phyloP scores from a whole-genome alignment of 35 echinoderm and acorn worm species.

The Apostichopus japonicus region DNA sequence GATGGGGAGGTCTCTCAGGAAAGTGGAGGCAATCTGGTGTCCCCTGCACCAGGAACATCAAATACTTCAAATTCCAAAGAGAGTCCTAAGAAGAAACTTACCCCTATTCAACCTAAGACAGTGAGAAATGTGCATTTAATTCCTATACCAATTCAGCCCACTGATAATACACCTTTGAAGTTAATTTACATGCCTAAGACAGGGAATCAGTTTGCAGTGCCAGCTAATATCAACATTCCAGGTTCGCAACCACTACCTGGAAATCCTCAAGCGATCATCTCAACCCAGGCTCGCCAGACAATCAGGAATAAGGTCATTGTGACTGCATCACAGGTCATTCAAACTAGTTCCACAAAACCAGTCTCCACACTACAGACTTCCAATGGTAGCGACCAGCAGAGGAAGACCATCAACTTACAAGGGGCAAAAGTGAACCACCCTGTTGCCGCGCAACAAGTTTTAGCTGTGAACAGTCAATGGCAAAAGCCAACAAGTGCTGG shows the following conservation, averaged over 20 bases:
- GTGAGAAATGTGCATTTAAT: constrained; percentile 56
- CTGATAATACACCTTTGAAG: constrained; percentile 52
- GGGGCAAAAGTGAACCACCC: constrained; percentile 32
- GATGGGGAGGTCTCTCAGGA: background rate
- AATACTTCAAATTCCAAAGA: constrained; percentile 67
- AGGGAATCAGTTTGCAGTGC: constrained; percentile 14
- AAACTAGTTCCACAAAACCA: background rate
- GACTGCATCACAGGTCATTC: constrained; percentile 16
- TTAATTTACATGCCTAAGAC: constrained; percentile 48
- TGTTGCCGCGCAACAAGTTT: background rate
- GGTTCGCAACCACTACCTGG: constrained; percentile 54
- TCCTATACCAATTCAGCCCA: constrained; percentile 44
- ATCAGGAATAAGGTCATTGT: constrained; percentile 52
- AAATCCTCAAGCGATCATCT: constrained; percentile 42
- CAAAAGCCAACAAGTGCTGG: background rate
- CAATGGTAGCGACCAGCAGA: constrained; percentile 29
- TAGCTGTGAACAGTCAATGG: constrained; percentile 33
- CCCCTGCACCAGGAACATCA: constrained; percentile 23
- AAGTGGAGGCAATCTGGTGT: constrained; percentile 21
- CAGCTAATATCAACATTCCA: constrained; percentile 35
- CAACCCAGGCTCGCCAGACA: constrained; percentile 18
- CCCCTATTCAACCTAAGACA: constrained; percentile 93
- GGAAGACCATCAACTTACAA: constrained; percentile 29
- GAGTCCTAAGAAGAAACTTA: constrained; percentile 86
- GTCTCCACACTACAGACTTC: constrained; percentile 22